These are phyloP conservation scores for Coregonus sp. DNA, from an alignment of 2,797 vertebrate species.

Conservation along the genomic window DNA sequence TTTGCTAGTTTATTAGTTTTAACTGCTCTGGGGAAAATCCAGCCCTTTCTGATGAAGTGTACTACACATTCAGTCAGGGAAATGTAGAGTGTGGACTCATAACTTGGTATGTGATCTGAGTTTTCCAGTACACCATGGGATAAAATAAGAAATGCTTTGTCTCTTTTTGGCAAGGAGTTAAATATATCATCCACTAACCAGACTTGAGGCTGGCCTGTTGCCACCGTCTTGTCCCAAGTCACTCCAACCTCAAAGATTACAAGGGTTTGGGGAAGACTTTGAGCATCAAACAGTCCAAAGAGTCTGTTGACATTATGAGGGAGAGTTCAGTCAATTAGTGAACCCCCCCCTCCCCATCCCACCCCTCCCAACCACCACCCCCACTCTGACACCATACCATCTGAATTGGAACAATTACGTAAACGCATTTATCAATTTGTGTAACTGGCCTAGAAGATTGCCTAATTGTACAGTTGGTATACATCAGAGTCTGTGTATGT, in stretches of 20 bases:
- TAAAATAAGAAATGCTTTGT: constrained; percentile 63
- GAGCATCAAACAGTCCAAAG: constrained; percentile 48
- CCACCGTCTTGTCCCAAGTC: constrained; percentile 59
- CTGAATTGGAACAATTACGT: constrained; percentile 41
- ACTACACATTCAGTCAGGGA: constrained; percentile 53
- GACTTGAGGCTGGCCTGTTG: constrained; percentile 61
- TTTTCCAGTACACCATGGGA: constrained; percentile 65
- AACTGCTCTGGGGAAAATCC: constrained; percentile 57
- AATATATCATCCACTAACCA: constrained; percentile 61
- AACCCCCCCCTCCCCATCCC: not conserved
- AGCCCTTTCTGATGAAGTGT: constrained; percentile 51
- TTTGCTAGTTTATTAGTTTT: constrained; percentile 51
- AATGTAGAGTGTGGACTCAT: constrained; percentile 43
- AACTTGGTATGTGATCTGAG: constrained; percentile 61
- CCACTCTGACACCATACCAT: constrained; percentile 38
- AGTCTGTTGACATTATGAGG: constrained; percentile 45
- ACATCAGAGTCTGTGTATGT: constrained; percentile 22
- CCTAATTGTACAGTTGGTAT: constrained; percentile 22
- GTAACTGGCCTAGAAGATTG: constrained; percentile 31
- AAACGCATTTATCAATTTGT: not conserved
- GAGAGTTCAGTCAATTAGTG: constrained; percentile 38
- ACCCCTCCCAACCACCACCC: constrained; percentile 36
- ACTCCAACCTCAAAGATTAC: constrained; percentile 60
- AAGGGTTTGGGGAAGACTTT: constrained; percentile 39
- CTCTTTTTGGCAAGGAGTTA: constrained; percentile 62